Base-by-base conservation (phyloP, 2,113 vertebrate genomes). In the Nasalis larvatus region DNA sequence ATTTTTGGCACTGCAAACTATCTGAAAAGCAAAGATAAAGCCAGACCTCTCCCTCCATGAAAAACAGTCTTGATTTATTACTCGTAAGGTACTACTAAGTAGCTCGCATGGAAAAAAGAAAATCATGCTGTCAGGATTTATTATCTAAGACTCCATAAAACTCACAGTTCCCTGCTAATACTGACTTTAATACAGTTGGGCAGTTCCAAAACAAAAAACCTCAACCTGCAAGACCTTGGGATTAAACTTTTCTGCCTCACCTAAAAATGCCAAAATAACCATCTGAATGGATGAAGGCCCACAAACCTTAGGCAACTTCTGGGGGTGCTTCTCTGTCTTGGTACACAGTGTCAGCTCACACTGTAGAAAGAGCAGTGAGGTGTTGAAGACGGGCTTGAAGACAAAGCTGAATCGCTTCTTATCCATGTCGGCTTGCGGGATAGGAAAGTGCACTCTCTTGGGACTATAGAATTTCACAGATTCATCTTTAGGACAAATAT, bases 401-500 rank as follows among this genome's bases (percentile, higher is more conserved):
- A 98, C 98, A 97, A 99, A 99, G 96, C 99, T 99, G 98, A 99
- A 99, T 7, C 98, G 98, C 97, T 99, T 99, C 96, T 98, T 99
- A 56, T 99, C 99, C 10, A 95, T 98, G 93, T 99, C 99, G 2
- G 98, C 94, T 0, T 98, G 97, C 2, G 95, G 96, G 42, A 98
- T 25, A 0, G 97, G 98, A 93, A 99, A 98, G 80, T 98, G 98
- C 11, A 98, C 89, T 73, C 80, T 98, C 90, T 97, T 98, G 68
- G 97, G 76, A 47, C 86, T 98, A 95, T 99, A 99, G 98, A 99
- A 99, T 63, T 86, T 98, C 89, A 99, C 98, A 5, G 99, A 99
- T 92, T 99, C 99, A 42, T 99, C 99, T 35, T 97, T 99, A 25
- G 99, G 99, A 98, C 99, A 99, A 97, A 99, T 99, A 32, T 99